Evolutionary conservation across 2,888 invertebrate species (phyloP).

Genomic region (Dendrolimus pini): DNA sequence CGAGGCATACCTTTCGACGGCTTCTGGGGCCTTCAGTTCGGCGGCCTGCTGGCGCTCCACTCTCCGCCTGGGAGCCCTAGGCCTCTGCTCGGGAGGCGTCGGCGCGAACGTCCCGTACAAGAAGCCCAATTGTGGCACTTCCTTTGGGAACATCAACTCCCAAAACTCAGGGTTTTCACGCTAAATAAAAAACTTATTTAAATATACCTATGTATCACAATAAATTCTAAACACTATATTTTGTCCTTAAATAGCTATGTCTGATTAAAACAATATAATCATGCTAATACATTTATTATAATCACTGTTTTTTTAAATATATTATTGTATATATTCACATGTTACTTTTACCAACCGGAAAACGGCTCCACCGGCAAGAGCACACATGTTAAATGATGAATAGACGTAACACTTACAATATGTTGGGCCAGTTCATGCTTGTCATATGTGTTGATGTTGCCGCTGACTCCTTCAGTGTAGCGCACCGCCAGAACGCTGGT

Average conservation of each 20-base stretch:
- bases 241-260: no score
- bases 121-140: conserved; percentile 40
- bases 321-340: no score
- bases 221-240: no score
- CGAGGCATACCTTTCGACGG: conserved; percentile 46
- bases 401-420: conserved; percentile 46
- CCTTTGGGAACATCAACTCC: conserved; percentile 39
- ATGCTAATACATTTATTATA: no score
- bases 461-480: conserved; percentile 49
- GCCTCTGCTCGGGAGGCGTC: conserved; percentile 40
- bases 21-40: conserved; percentile 67
- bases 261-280: no score
- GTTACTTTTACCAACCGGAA: no score
- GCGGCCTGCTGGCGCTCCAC: conserved; percentile 39
- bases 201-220: no score
- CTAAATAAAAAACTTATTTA: conserved; percentile 21
- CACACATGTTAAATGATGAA: no score
- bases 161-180: conserved; percentile 45
- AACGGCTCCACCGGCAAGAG: no score
- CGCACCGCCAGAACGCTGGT: conserved; percentile 50
- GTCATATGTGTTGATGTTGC: conserved; percentile 65
- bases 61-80: conserved; percentile 28
- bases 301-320: no score
- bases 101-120: conserved; percentile 68
- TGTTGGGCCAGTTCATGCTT: conserved; percentile 59